Percentiles rank a stretch among this genome's conserved stretches.
Evolutionary conservation across 2,888 invertebrate species (phyloP).

Genomic region (Meandrusa payeni): DNA sequence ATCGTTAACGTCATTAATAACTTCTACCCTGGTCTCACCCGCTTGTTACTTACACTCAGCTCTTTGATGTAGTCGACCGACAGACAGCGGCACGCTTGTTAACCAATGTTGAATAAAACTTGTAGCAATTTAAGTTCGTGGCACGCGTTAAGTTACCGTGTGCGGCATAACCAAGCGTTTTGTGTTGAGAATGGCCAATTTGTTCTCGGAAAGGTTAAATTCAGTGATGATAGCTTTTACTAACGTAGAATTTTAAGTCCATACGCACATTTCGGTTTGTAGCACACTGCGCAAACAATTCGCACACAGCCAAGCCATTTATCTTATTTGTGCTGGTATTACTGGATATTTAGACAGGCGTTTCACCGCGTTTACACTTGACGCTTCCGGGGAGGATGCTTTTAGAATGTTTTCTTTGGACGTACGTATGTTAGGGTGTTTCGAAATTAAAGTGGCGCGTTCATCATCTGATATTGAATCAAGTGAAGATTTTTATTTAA

Average conservation of each 20-base stretch:
- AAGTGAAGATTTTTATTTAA: too few species aligned
- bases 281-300: slow-evolving; percentile 26
- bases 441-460: too few species aligned
- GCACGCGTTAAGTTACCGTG: slow-evolving; percentile 54
- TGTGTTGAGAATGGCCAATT: slow-evolving; percentile 49
- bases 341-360: slow-evolving; percentile 7
- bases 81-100: slow-evolving; percentile 59
- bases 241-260: slow-evolving; percentile 40
- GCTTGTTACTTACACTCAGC: slow-evolving; percentile 45
- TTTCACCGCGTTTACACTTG: slow-evolving; percentile 6
- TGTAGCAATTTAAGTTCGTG: slow-evolving; percentile 61
- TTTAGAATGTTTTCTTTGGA: slow-evolving; percentile 1
- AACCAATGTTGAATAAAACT: slow-evolving; percentile 50
- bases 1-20: slow-evolving; percentile 22
- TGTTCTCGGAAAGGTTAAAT: slow-evolving; percentile 55
- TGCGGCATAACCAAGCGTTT: slow-evolving; percentile 47
- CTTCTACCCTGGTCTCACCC: slow-evolving; percentile 29
- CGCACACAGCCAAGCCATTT: slow-evolving; percentile 19
- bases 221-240: slow-evolving; percentile 39
- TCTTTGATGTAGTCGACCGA: slow-evolving; percentile 47
- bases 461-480: too few species aligned
- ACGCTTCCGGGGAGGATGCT: slow-evolving; percentile 7
- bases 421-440: neutral
- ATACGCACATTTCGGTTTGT: slow-evolving; percentile 28
- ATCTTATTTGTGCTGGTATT: slow-evolving; percentile 15